Evolutionary conservation across 2,797 vertebrate genomes (phyloP).

Genomic region (Mormyrops boulengeri): DNA sequence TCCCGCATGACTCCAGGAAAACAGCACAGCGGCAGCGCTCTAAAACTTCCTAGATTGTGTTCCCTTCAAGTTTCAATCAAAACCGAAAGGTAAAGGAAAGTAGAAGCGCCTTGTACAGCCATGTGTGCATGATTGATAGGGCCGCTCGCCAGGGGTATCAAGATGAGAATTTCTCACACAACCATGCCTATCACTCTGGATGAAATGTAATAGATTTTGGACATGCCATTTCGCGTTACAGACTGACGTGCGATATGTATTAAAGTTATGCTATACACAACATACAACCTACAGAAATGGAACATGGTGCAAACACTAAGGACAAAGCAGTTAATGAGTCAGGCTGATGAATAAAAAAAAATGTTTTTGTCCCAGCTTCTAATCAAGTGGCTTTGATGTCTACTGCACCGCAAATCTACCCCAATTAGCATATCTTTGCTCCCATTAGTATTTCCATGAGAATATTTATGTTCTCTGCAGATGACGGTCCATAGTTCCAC

Average conservation of each 20-base stretch:
- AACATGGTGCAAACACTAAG: not conserved
- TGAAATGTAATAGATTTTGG: not conserved
- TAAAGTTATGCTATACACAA: not conserved
- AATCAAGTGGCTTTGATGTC: not conserved
- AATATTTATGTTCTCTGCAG: not conserved
- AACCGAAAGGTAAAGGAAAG: not conserved
- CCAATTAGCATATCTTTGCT: not conserved
- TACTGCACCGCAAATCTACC: not conserved
- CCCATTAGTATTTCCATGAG: not conserved
- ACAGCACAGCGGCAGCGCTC: not conserved
- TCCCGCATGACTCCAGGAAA: not conserved
- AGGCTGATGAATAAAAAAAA: not conserved
- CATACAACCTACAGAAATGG: not conserved
- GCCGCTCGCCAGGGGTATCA: not conserved
- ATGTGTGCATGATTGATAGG: conserved; percentile 5
- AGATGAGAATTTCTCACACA: not conserved
- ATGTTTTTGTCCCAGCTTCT: not conserved
- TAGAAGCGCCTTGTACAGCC: not conserved
- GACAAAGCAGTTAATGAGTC: not conserved
- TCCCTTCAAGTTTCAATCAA: not conserved
- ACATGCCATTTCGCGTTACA: not conserved
- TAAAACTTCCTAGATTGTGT: not conserved
- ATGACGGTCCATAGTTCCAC: not conserved
- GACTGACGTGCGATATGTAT: not conserved
- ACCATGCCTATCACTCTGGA: not conserved